Percentiles rank a stretch among this genome's conserved stretches.
phyloP scores from a whole-genome alignment of 2,888 invertebrate genomes.

The Torymus auratus region DNA sequence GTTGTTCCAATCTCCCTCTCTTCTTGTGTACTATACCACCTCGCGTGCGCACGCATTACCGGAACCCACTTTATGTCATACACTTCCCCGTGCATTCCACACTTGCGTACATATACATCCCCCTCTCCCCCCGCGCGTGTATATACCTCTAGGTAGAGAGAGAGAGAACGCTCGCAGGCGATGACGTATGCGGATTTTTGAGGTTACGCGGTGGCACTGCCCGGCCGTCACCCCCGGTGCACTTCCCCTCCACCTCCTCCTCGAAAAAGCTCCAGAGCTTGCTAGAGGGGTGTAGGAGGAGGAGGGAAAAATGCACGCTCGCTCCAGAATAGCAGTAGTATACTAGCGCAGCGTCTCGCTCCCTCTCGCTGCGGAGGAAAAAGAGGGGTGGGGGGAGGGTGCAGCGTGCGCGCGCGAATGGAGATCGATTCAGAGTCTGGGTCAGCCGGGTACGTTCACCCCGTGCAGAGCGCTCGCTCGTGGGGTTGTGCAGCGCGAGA shows the following conservation, averaged over 20 bases:
- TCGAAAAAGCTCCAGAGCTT: neutral
- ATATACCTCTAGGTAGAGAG: neutral
- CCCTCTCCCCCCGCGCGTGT: too few relatives aligned
- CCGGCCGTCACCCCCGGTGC: conserved; percentile 41
- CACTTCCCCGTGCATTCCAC: too few relatives aligned
- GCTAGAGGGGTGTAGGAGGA: neutral
- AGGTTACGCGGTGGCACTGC: conserved; percentile 53
- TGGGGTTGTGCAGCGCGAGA: conserved; percentile 74
- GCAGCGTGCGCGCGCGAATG: conserved; percentile 37
- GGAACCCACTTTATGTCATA: too few relatives aligned
- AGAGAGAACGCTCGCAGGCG: neutral
- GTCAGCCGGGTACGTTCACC: conserved; percentile 76
- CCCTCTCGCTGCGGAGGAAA: conserved; percentile 2
- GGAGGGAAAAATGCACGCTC: conserved; percentile 23
- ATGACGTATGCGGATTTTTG: conserved; percentile 49
- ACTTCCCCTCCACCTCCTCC: neutral
- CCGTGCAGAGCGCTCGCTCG: conserved; percentile 59
- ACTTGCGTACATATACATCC: too few relatives aligned
- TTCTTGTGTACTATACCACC: too few relatives aligned
- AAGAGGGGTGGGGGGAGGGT: conserved; percentile 20
- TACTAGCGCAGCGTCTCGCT: neutral
- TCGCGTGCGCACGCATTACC: too few relatives aligned
- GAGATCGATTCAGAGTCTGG: conserved; percentile 77
- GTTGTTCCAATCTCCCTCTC: too few relatives aligned
- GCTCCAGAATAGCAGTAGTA: neutral